Evolutionary conservation across 2,113 vertebrate species (phyloP).

Genomic region (Glaucomys volans): DNA sequence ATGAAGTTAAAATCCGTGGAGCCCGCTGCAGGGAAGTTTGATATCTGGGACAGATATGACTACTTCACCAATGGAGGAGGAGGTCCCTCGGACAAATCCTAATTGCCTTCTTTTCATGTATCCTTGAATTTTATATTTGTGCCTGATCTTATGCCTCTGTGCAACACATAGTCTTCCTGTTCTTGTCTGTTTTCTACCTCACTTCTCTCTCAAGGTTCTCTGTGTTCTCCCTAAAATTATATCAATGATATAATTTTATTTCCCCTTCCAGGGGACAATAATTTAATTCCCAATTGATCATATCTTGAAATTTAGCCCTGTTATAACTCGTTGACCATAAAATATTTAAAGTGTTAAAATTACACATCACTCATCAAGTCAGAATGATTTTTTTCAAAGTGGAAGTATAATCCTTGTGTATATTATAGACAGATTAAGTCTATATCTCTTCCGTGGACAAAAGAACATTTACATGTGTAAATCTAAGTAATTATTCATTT

Average conservation of each 20-base stretch:
- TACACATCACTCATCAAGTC: neutral
- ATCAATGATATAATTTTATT: neutral
- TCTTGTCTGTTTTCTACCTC: neutral
- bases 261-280: neutral
- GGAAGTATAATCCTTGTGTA: neutral
- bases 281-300: neutral
- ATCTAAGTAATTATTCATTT: slow-evolving; percentile 13
- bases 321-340: neutral
- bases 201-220: neutral
- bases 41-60: slow-evolving; percentile 7
- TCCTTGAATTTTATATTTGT: slow-evolving; percentile 14
- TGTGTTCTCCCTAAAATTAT: neutral
- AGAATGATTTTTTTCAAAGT: slow-evolving; percentile 36
- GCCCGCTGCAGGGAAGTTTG: neutral
- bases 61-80: neutral
- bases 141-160: neutral
- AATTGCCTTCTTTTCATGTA: slow-evolving; percentile 2
- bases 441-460: neutral
- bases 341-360: neutral
- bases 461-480: neutral
- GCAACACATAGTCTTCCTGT: neutral
- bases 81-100: neutral
- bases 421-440: neutral
- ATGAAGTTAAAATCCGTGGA: neutral
- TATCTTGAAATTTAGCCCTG: neutral